Conservation (phyloP, 2,113 vertebrate genomes). For the Mustela nigripes region DNA sequence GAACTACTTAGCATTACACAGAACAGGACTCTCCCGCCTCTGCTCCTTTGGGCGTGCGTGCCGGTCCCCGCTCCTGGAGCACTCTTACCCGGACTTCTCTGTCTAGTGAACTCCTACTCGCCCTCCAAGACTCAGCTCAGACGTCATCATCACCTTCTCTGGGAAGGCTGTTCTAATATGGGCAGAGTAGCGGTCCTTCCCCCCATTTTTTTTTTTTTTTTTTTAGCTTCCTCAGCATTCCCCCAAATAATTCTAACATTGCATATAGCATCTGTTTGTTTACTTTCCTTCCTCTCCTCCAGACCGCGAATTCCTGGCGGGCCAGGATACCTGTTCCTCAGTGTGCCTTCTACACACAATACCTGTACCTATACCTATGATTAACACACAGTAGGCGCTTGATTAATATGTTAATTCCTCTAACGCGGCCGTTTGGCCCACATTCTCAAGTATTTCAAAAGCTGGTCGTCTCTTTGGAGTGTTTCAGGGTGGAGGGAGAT, state of each 20-base stretch:
- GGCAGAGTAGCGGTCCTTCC: not conserved
- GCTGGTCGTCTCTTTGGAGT: not conserved
- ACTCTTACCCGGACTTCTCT: not conserved
- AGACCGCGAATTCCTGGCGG: not conserved
- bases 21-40: slow-evolving; percentile 12
- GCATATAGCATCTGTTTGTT: not conserved
- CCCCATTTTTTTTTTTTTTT: not conserved
- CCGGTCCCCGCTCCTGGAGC: not conserved
- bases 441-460: slow-evolving; percentile 20
- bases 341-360: not conserved
- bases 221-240: not conserved
- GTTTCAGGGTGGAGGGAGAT: not conserved
- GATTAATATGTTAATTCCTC: not conserved
- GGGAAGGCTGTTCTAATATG: not conserved
- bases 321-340: not conserved
- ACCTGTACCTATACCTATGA: not conserved
- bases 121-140: not conserved
- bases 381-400: not conserved
- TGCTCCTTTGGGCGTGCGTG: not conserved
- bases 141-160: not conserved
- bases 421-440: not conserved
- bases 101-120: slow-evolving; percentile 21
- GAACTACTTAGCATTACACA: not conserved
- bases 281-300: not conserved
- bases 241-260: not conserved